These are phyloP conservation scores for Girardinichthys multiradiatus DNA, from an alignment of 2,113 vertebrate species.

Conservation along the genomic window DNA sequence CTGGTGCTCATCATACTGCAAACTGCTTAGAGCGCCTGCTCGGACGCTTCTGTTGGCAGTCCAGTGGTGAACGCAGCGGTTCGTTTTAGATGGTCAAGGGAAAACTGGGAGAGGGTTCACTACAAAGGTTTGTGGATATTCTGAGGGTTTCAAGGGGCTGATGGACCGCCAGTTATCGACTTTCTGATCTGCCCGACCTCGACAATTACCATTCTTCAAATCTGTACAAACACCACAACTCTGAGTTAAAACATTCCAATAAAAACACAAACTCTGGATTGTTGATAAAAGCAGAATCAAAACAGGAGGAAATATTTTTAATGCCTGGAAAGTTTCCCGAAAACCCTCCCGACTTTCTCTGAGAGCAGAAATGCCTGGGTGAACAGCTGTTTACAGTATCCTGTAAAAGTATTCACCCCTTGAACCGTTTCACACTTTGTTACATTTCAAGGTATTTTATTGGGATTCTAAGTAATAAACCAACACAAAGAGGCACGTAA, in stretches of 20 bases:
- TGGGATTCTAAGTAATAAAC: neutral
- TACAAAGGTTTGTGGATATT: conserved; percentile 2
- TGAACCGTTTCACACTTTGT: no score
- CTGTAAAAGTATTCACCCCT: no score
- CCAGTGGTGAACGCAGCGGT: conserved; percentile 22
- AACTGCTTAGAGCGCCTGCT: conserved; percentile 29
- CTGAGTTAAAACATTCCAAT: conserved; percentile 29
- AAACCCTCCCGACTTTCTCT: neutral
- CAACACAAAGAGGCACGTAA: neutral
- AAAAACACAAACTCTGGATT: conserved; percentile 30
- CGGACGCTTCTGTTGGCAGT: conserved; percentile 9
- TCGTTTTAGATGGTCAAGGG: neutral
- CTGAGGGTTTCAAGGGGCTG: neutral
- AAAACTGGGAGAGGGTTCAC: neutral
- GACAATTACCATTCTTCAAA: conserved; percentile 31
- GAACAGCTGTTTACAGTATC: no score
- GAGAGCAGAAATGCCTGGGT: neutral
- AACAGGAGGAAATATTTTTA: conserved; percentile 27
- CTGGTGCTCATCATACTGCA: conserved; percentile 34
- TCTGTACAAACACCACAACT: conserved; percentile 20
- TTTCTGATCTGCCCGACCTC: neutral
- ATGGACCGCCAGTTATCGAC: conserved; percentile 17
- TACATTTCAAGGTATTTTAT: no score
- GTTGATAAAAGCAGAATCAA: conserved; percentile 31
- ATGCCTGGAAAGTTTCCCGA: conserved; percentile 13